Evolutionary conservation across 2,797 vertebrate species (phyloP).

Genomic region (Diplodus sargus): DNA sequence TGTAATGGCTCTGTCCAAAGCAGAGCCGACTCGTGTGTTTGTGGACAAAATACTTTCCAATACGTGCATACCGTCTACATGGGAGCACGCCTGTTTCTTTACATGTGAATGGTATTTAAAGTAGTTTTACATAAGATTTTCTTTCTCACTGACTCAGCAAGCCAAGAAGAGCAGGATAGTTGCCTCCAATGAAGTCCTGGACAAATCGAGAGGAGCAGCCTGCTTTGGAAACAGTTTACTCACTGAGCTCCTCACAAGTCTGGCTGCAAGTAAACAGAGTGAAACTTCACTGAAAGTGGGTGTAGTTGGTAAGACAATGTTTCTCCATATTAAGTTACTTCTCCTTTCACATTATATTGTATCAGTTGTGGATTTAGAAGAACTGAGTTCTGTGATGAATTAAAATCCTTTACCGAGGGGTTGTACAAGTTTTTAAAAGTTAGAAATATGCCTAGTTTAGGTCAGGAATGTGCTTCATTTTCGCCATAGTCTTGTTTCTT

Average conservation of each 20-base stretch:
- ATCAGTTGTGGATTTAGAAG: background rate
- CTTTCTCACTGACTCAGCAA: conserved; percentile 66
- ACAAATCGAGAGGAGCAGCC: conserved; percentile 77
- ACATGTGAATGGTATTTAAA: background rate
- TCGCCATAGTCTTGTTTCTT: no score
- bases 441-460: no score
- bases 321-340: background rate
- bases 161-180: conserved; percentile 77
- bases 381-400: background rate
- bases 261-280: conserved; percentile 61
- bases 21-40: conserved; percentile 62
- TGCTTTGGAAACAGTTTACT: conserved; percentile 86
- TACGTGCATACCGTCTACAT: no score
- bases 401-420: background rate
- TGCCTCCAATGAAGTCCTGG: conserved; percentile 65
- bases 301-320: conserved; percentile 87
- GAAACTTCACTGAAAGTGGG: conserved; percentile 87
- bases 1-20: conserved; percentile 30
- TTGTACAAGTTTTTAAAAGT: background rate
- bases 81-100: background rate
- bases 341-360: background rate
- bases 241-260: conserved; percentile 83
- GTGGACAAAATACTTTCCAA: conserved; percentile 47
- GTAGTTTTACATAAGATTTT: background rate
- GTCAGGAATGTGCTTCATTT: no score